A percentile compares a stretch with the other conserved stretches of the same genome.
phyloP scores from a whole-genome alignment of 2,888 invertebrate species.

The Scaptomyza tumidula region DNA sequence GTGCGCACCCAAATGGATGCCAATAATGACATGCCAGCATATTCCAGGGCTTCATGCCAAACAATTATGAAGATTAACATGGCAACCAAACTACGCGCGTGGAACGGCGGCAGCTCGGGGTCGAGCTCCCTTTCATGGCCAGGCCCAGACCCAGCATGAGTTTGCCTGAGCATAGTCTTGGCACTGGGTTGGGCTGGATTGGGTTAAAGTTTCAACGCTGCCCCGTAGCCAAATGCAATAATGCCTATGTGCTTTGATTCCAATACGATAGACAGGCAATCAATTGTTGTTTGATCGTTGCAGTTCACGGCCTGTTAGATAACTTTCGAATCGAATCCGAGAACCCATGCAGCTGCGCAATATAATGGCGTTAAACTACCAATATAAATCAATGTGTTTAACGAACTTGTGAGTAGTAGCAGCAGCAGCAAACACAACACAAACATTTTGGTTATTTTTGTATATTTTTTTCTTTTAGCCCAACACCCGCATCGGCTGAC shows the following conservation, averaged over 20 bases:
- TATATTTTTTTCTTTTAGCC: constrained; percentile 3
- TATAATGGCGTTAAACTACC: constrained; percentile 74
- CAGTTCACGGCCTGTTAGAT: constrained; percentile 68
- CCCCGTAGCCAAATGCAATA: constrained; percentile 22
- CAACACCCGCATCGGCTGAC: constrained; percentile 65
- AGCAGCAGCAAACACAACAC: neutral
- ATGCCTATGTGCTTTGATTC: constrained; percentile 10
- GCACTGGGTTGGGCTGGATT: constrained; percentile 4
- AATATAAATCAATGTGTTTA: constrained; percentile 77
- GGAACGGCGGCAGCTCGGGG: constrained; percentile 35
- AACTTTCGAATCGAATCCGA: constrained; percentile 51
- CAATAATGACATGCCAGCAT: constrained; percentile 33
- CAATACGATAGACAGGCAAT: constrained; percentile 19
- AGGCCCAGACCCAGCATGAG: constrained; percentile 36
- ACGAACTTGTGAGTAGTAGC: constrained; percentile 25
- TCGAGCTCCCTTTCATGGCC: constrained; percentile 30
- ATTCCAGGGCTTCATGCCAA: constrained; percentile 50
- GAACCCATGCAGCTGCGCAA: constrained; percentile 55
- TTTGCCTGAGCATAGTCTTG: constrained; percentile 28
- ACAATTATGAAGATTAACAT: constrained; percentile 72
- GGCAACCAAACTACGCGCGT: constrained; percentile 52
- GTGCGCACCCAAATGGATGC: constrained; percentile 22
- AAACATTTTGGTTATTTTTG: neutral
- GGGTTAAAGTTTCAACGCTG: constrained; percentile 2
- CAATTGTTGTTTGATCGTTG: constrained; percentile 70